phyloP scores from a whole-genome alignment of 2,113 vertebrate genomes.

The Salvelinus fontinalis region DNA sequence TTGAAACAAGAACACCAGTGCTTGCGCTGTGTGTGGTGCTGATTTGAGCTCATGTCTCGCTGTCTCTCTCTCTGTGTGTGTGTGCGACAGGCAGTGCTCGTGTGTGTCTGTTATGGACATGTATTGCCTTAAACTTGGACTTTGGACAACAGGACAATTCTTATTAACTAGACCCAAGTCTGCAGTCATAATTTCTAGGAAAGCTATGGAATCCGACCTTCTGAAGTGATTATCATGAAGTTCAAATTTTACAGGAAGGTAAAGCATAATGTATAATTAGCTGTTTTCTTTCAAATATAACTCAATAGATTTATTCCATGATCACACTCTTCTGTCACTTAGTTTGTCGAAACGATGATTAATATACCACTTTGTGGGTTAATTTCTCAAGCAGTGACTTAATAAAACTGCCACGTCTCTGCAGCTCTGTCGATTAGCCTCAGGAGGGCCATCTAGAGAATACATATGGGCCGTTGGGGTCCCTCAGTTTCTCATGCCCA shows the following conservation, averaged over 20 bases:
- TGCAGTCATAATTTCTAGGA: too few relatives aligned
- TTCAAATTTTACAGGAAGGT: conserved; percentile 9
- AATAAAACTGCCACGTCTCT: conserved; percentile 60
- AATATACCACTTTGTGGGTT: conserved; percentile 63
- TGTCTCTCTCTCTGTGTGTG: not conserved
- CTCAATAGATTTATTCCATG: conserved; percentile 41
- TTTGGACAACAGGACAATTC: too few relatives aligned
- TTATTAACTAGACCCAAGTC: too few relatives aligned
- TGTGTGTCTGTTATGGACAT: not conserved
- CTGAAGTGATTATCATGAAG: conserved; percentile 3
- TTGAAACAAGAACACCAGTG: too few relatives aligned
- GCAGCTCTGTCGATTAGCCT: conserved; percentile 50
- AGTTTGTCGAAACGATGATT: conserved; percentile 62
- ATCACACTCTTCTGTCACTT: conserved; percentile 58
- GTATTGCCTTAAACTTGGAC: too few relatives aligned
- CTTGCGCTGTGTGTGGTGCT: too few relatives aligned
- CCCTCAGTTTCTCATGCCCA: conserved; percentile 30
- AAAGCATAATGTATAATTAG: conserved; percentile 46
- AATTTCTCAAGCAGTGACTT: conserved; percentile 61
- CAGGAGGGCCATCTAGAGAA: conserved; percentile 49
- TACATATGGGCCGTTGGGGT: conserved; percentile 34
- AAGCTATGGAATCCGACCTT: not conserved
- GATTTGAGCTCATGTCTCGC: too few relatives aligned
- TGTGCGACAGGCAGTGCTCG: not conserved
- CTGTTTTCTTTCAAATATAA: conserved; percentile 48